These are phyloP conservation scores for Microctonus aethiopoides DNA, from an alignment of 2,888 invertebrate species.

Conservation along the genomic window DNA sequence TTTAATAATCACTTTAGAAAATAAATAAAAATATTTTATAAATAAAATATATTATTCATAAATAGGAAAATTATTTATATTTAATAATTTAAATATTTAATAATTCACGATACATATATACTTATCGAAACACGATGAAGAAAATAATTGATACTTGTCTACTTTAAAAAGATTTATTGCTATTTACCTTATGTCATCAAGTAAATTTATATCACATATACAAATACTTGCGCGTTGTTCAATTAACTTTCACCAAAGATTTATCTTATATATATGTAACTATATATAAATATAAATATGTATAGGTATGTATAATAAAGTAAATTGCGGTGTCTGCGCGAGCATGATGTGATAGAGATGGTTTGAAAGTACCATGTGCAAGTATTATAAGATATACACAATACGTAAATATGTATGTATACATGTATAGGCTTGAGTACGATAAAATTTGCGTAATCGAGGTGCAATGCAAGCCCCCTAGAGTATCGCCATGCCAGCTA, in stretches of 20 bases:
- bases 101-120: background rate
- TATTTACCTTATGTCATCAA: background rate
- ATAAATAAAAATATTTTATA: too few species aligned
- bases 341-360: background rate
- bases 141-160: background rate
- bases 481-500: conserved; percentile 2
- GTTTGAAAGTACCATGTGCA: background rate
- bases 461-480: background rate
- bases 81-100: too few species aligned
- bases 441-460: conserved; percentile 26
- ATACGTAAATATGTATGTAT: background rate
- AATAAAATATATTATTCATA: too few species aligned
- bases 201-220: background rate
- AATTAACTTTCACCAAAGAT: conserved; percentile 14
- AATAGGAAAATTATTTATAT: too few species aligned
- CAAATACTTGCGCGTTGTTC: background rate
- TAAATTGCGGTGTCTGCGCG: background rate
- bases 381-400: too few species aligned
- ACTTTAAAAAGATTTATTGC: background rate
- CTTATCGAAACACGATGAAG: background rate
- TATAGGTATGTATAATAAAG: background rate
- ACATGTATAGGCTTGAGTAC: background rate
- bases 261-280: background rate
- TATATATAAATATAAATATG: background rate
- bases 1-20: background rate